phyloP scores from a whole-genome alignment of 2,113 vertebrate species.

The Sturnira hondurensis region DNA sequence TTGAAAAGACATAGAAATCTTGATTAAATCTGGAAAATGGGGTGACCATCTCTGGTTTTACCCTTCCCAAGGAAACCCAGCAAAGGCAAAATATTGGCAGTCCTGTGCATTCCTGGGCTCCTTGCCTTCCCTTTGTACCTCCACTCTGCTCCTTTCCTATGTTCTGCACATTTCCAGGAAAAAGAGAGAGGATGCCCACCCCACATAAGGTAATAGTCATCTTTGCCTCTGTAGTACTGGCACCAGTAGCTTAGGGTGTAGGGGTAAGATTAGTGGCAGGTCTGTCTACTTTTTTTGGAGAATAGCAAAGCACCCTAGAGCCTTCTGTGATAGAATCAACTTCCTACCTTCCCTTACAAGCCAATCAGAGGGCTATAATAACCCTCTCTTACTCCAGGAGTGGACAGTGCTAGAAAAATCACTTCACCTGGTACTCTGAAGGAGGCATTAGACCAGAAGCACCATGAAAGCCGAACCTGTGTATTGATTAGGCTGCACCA shows the following conservation, averaged over 20 bases:
- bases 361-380: background rate
- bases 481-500: background rate
- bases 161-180: background rate
- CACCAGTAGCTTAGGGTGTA: background rate
- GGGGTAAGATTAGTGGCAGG: background rate
- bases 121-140: background rate
- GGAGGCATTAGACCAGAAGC: background rate
- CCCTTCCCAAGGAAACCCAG: background rate
- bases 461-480: background rate
- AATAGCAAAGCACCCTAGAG: background rate
- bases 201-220: background rate
- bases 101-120: background rate
- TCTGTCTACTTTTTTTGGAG: background rate
- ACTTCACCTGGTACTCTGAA: background rate
- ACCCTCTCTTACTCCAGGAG: background rate
- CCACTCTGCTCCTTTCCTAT: background rate
- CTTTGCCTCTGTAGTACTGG: background rate
- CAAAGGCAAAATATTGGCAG: background rate
- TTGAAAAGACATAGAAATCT: conserved; percentile 23
- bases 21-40: conserved; percentile 17
- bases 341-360: background rate
- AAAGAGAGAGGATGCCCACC: background rate
- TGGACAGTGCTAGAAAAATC: background rate
- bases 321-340: background rate
- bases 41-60: background rate